These are phyloP conservation scores for Rhinella marina DNA, from an alignment of 2,797 vertebrate species.

Conservation along the genomic window DNA sequence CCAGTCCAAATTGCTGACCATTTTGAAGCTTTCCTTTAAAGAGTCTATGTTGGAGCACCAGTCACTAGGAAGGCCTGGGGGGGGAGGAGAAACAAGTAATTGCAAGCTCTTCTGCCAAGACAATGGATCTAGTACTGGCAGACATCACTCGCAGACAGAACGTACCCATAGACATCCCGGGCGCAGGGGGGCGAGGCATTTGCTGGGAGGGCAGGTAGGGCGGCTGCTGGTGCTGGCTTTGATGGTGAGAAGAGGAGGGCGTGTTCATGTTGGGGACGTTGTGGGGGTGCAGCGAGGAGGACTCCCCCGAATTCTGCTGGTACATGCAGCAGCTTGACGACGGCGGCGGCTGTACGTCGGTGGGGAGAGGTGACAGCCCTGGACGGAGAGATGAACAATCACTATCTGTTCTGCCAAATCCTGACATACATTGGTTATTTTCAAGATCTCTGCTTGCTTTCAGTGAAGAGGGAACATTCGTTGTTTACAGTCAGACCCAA, in stretches of 20 bases:
- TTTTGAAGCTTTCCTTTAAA: constrained; percentile 95
- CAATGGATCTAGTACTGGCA: background rate
- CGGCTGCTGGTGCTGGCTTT: constrained; percentile 61
- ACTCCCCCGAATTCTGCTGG: constrained; percentile 68
- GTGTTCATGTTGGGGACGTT: constrained; percentile 54
- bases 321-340: constrained; percentile 82
- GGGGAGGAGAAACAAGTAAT: constrained; percentile 58
- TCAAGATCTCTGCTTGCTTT: background rate
- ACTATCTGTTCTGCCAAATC: background rate
- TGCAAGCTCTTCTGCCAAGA: background rate
- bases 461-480: background rate
- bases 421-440: background rate
- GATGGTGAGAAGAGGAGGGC: constrained; percentile 57
- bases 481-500: no score
- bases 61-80: constrained; percentile 85
- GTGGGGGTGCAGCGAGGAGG: constrained; percentile 66
- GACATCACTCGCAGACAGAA: background rate
- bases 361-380: constrained; percentile 80
- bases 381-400: constrained; percentile 33
- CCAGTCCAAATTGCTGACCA: constrained; percentile 94
- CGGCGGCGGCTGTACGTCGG: constrained; percentile 74
- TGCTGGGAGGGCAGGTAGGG: constrained; percentile 68
- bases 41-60: constrained; percentile 93
- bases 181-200: constrained; percentile 68
- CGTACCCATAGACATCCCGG: constrained; percentile 39